Evolutionary conservation across 2,797 vertebrate genomes (phyloP), one percentile per base, ranked within the genome.

Genomic region (Schizothorax lantsangensis): DNA sequence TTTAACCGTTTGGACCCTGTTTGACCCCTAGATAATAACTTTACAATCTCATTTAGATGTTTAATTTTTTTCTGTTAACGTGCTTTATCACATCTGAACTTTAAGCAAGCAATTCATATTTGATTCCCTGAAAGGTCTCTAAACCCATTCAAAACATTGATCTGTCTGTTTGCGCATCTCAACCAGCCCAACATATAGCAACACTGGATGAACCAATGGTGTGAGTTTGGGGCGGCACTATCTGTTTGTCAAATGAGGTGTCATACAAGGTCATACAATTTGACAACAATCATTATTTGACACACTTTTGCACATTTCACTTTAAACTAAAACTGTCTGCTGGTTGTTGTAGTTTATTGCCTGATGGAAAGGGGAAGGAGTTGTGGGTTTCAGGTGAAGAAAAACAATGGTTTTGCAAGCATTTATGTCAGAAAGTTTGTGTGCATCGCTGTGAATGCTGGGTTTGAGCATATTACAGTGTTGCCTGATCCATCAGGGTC

Each of bases 401-500:
- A 68, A 68, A 68, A 68, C 64, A 68, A 68, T 33, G 64, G 6
- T 19, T 88, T 71, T 78, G 79, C 84, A 64, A 38, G 23, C 83
- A 45, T 87, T 52, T 89, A 68, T 88, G 62, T 83, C 43, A 64
- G 45, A 43, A 21, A 68, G 86, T 30, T 78, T 85, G 87, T 78
- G 45, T 62, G 66, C 71, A 81, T 82, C 14, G 10, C 33, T 83
- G 83, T 73, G 30, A 80, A 78, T 40, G 45, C 59, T 79, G 82
- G 33, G 66, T 62, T 43, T 83, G 19, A 47, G 36, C 62, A 86
- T 79, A 78, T 52, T 83, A 83, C 47, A 86, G 81, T 84, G 14
- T 83, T 84, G 81, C 81, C 91, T 86, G 81, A 89, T 90, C 81
- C 87, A 84, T 89, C 86, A 90, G 85, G 86, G 82, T 85, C 89